phyloP scores from a whole-genome alignment of 2,888 invertebrate species.

The Parochlus steinenii region DNA sequence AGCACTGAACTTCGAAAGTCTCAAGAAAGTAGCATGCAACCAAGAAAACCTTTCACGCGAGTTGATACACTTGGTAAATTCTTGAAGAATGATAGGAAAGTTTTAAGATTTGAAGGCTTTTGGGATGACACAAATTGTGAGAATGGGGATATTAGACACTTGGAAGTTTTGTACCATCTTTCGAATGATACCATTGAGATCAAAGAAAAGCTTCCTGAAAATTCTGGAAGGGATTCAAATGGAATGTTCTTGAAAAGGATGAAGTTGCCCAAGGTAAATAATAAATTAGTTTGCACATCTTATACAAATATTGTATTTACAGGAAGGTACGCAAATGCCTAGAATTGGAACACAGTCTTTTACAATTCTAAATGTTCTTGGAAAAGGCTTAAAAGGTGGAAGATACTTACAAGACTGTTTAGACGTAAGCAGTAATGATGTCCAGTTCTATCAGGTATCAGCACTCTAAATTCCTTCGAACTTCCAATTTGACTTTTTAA shows the following conservation, averaged over 20 bases:
- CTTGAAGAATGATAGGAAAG: conserved; percentile 61
- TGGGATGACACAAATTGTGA: conserved; percentile 75
- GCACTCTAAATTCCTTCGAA: background rate
- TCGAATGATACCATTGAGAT: conserved; percentile 83
- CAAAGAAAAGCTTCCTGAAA: conserved; percentile 49
- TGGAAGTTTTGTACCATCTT: conserved; percentile 71
- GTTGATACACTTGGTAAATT: conserved; percentile 60
- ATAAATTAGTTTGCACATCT: conserved; percentile 3
- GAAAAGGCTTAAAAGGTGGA: conserved; percentile 33
- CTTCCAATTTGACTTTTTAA: background rate
- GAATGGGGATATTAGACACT: conserved; percentile 57
- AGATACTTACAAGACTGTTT: conserved; percentile 42
- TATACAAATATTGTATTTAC: background rate
- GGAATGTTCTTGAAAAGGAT: conserved; percentile 57
- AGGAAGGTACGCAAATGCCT: conserved; percentile 2
- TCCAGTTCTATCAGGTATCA: conserved; percentile 21
- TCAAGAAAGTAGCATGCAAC: conserved; percentile 17
- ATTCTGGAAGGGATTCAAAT: conserved; percentile 53
- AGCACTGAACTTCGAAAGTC: conserved; percentile 32
- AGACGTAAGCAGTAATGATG: conserved; percentile 32
- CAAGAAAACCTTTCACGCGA: conserved; percentile 26
- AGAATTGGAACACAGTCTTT: conserved; percentile 25
- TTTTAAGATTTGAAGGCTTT: conserved; percentile 62
- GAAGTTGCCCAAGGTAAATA: conserved; percentile 56
- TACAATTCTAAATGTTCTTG: conserved; percentile 46